These are phyloP conservation scores for Drosophila nigromelanica DNA, from an alignment of 1,140 invertebrate genomes.

Conservation along the genomic window DNA sequence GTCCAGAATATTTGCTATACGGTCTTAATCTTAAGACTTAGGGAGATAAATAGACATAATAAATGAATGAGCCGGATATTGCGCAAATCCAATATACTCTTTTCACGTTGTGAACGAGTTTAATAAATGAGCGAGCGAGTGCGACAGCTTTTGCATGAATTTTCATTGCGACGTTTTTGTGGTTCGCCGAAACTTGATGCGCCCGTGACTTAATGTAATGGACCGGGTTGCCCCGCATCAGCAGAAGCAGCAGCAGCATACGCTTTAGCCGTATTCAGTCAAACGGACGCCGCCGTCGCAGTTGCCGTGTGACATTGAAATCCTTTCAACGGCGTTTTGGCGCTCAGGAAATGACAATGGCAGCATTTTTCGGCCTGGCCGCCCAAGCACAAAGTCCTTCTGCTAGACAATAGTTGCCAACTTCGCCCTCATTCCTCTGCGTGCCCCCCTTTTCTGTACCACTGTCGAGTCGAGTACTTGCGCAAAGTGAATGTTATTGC, in stretches of 20 bases:
- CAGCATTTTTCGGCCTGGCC: constrained; percentile 28
- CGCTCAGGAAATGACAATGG: constrained; percentile 37
- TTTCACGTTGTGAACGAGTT: too few relatives aligned
- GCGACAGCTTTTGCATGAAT: constrained; percentile 60
- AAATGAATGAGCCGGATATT: too few relatives aligned
- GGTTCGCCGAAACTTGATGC: constrained; percentile 65
- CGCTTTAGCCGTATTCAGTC: constrained; percentile 2
- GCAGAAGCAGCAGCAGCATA: not conserved
- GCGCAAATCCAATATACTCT: too few relatives aligned
- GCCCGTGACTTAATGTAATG: constrained; percentile 64
- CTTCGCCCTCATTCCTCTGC: not conserved
- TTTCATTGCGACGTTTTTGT: constrained; percentile 73
- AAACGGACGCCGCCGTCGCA: not conserved
- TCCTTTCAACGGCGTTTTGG: constrained; percentile 57
- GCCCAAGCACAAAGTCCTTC: constrained; percentile 24
- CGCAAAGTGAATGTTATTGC: constrained; percentile 52
- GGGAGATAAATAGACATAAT: too few relatives aligned
- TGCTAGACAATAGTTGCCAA: constrained; percentile 57
- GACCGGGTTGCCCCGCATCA: constrained; percentile 3
- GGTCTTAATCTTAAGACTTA: too few relatives aligned
- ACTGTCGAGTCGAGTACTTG: constrained; percentile 50
- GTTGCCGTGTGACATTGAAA: constrained; percentile 69
- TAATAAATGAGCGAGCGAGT: not conserved
- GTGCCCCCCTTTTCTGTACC: not conserved
- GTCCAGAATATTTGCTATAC: too few relatives aligned